Base-by-base conservation (phyloP, 1,140 invertebrate genomes). In the Brachionus manjavacas region DNA sequence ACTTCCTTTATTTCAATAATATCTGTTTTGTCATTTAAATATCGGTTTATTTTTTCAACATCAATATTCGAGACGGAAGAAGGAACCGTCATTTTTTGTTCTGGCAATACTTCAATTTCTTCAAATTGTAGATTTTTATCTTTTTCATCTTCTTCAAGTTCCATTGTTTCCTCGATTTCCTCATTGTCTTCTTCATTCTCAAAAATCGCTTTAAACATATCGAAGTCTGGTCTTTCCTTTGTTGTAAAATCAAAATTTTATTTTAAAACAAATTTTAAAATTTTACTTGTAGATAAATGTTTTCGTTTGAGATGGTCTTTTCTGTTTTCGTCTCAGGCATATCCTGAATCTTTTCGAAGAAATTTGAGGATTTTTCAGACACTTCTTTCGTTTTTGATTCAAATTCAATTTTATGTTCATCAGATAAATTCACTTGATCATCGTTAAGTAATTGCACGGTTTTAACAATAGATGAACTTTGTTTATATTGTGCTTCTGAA, bases 191-290 rank as follows among this genome's bases (percentile, higher is more conserved):
- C 81, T n/a, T 89, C 88, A 85, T 90, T 90, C 49, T 88, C 89
- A 86, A 92, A 92, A 84, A 92, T 91, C 12, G 91, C 91, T 86
- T 90, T 88, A 86, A 92, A 92, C 16, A 92, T 86, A 86, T 92
- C 91, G 84, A 90, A 87, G 0, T 89, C 87, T 20, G 90, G 90
- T 81, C 87, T 86, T 20, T 86, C 87, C 28, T 87, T 86, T 25
- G 84, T 78, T 68, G 81, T 64, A 41, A 87, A 43, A 41, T 79
- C 4, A 23, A 78, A 39, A 55, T 11, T 46, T 16, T 31, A 25
- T 4, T 31, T 81, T 25, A 14, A 31, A 43, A 12, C 2, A 4
- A 39, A 46, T 8, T 20, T 49, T 46, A 11, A 46, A 43, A 25
- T 23, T 0, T 9, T 43, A 83, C 60, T 28, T 83, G 60, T 68